A percentile compares a stretch with the other conserved stretches of the same genome.
phyloP scores from a whole-genome alignment of 2,888 invertebrate species.

The Agriopis leucophaearia region DNA sequence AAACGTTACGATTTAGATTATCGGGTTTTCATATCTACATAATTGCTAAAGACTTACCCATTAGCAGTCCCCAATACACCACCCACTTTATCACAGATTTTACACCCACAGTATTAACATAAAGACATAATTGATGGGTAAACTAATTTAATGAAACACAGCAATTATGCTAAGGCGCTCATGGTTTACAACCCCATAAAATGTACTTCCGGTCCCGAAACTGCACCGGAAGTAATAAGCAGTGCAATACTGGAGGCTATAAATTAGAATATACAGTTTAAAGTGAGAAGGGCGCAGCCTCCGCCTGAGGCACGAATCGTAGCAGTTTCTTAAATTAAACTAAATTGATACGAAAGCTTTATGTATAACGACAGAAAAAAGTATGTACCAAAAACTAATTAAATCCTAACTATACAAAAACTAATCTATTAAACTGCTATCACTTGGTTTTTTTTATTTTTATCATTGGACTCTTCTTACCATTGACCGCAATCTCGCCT shows the following conservation, averaged over 20 bases:
- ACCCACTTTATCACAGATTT: conserved; percentile 47
- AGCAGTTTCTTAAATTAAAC: conserved; percentile 31
- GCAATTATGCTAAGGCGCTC: conserved; percentile 83
- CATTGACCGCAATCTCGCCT: too few relatives aligned
- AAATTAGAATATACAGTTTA: conserved; percentile 84
- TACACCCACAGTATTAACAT: conserved; percentile 66
- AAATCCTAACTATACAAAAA: too few relatives aligned
- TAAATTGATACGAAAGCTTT: conserved; percentile 2
- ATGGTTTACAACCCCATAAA: conserved; percentile 83
- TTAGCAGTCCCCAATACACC: conserved; percentile 28
- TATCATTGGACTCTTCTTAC: too few relatives aligned
- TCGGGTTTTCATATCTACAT: not conserved
- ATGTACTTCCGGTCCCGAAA: conserved; percentile 79
- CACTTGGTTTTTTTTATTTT: too few relatives aligned
- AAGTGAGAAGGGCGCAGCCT: conserved; percentile 69
- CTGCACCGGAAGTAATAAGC: conserved; percentile 84
- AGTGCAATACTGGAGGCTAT: conserved; percentile 79
- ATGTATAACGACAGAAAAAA: not conserved
- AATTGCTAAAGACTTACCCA: conserved; percentile 12
- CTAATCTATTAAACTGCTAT: too few relatives aligned
- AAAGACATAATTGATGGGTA: conserved; percentile 80
- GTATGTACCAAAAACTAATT: too few relatives aligned
- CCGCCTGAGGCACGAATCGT: conserved; percentile 49
- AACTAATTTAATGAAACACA: conserved; percentile 82
- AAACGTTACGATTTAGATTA: not conserved